Evolutionary conservation across 2,113 vertebrate genomes (phyloP).

Genomic region (Phyllostomus discolor): DNA sequence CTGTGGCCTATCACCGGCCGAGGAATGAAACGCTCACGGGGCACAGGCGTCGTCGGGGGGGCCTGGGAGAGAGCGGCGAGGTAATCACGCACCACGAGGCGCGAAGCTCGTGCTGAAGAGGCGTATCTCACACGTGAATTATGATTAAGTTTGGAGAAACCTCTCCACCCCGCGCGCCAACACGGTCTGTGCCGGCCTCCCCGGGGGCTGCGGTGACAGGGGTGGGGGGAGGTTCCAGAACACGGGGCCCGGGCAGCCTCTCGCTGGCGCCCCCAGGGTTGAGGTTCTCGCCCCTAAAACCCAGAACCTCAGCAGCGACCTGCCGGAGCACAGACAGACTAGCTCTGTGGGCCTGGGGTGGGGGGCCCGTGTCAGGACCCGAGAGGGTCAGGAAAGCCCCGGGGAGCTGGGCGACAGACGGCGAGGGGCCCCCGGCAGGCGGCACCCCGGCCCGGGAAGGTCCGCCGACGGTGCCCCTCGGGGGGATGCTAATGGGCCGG

Average conservation of each 20-base stretch:
- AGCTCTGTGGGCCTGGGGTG: rapidly evolving
- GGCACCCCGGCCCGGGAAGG: background rate
- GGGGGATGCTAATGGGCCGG: rapidly evolving
- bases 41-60: constrained; percentile 34
- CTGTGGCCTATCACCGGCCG: constrained; percentile 66
- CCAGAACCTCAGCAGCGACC: background rate
- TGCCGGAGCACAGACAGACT: background rate
- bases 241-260: rapidly evolving
- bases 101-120: constrained; percentile 62
- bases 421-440: rapidly evolving
- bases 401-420: rapidly evolving
- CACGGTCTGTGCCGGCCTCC: background rate
- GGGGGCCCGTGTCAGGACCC: background rate
- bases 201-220: background rate
- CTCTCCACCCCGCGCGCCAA: constrained; percentile 54
- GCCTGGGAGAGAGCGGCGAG: constrained; percentile 53
- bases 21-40: constrained; percentile 73
- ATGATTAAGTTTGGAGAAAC: constrained; percentile 72
- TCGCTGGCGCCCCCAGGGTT: rapidly evolving
- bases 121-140: constrained; percentile 76
- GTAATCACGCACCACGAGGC: constrained; percentile 66
- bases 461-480: rapidly evolving
- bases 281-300: background rate
- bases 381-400: background rate
- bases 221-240: rapidly evolving